Percentiles rank a stretch among this genome's conserved stretches.
Evolutionary conservation across 2,888 invertebrate species (phyloP).

Genomic region (Eupsilia transversa): DNA sequence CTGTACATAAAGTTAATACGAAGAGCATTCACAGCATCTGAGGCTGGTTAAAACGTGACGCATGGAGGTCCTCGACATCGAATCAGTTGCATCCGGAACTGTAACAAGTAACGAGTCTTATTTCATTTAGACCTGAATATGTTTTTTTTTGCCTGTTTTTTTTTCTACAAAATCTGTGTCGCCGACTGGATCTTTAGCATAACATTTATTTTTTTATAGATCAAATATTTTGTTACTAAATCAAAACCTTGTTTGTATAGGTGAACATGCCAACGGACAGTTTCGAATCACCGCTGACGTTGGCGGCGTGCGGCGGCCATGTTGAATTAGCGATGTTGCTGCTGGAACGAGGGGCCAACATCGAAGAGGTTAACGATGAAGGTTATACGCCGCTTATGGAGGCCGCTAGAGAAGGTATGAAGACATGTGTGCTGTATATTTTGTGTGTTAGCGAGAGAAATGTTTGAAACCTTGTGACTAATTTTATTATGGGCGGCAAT

Average conservation of each 20-base stretch:
- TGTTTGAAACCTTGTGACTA: neutral
- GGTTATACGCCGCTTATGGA: conserved; percentile 99
- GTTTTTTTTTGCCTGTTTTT: neutral
- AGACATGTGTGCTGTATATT: no score
- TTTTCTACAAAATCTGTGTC: neutral
- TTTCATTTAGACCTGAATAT: neutral
- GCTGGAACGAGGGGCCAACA: conserved; percentile 99
- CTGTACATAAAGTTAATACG: neutral
- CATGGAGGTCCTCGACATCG: conserved; percentile 5
- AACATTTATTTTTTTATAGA: neutral
- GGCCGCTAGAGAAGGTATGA: conserved; percentile 96
- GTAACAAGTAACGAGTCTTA: neutral
- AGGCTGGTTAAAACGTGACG: neutral
- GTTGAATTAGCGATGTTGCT: conserved; percentile 98
- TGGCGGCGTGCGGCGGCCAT: conserved; percentile 99
- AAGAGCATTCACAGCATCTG: neutral
- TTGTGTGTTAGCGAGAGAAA: neutral
- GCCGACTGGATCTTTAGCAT: no score
- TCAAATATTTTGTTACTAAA: neutral
- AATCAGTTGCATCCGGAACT: conserved; percentile 41
- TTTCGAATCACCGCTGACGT: conserved; percentile 99
- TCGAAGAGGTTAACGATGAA: conserved; percentile 99
- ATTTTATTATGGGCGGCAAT: neutral
- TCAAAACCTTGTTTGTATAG: conserved; percentile 88
- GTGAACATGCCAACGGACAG: conserved; percentile 99